Evolutionary conservation across 1,140 invertebrate species (phyloP).

Genomic region (Drosophila sturtevanti): DNA sequence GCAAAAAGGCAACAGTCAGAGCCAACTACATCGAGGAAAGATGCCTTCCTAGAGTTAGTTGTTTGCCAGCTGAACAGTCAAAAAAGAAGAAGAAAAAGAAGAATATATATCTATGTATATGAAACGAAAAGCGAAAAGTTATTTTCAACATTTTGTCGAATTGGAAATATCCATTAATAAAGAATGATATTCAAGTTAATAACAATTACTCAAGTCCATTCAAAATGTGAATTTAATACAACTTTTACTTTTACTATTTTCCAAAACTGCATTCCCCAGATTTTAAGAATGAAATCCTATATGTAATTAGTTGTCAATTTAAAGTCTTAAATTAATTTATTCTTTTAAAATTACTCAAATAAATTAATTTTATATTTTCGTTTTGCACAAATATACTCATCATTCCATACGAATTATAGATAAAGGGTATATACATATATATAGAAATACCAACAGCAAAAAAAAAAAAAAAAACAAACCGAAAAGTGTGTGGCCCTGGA

Average conservation of each 20-base stretch:
- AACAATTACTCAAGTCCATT: too few species aligned
- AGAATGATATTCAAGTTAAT: background rate
- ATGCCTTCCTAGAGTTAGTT: conserved; percentile 8
- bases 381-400: background rate
- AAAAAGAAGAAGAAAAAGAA: background rate
- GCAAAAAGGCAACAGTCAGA: conserved; percentile 30
- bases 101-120: too few species aligned
- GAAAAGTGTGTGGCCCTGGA: conserved; percentile 42
- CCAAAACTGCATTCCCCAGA: too few species aligned
- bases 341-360: too few species aligned
- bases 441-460: background rate
- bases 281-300: too few species aligned
- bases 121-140: background rate
- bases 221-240: too few species aligned
- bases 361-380: too few species aligned
- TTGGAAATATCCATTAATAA: background rate
- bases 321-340: too few species aligned
- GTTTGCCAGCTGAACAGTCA: conserved; percentile 19
- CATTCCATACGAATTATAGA: background rate
- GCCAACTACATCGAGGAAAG: conserved; percentile 9
- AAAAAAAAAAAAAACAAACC: background rate
- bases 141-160: background rate
- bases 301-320: too few species aligned
- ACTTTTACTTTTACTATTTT: too few species aligned
- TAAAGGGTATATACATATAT: background rate